These are phyloP conservation scores for Rhynchomys soricoides DNA, from an alignment of 2,113 vertebrate species.

Conservation along the genomic window DNA sequence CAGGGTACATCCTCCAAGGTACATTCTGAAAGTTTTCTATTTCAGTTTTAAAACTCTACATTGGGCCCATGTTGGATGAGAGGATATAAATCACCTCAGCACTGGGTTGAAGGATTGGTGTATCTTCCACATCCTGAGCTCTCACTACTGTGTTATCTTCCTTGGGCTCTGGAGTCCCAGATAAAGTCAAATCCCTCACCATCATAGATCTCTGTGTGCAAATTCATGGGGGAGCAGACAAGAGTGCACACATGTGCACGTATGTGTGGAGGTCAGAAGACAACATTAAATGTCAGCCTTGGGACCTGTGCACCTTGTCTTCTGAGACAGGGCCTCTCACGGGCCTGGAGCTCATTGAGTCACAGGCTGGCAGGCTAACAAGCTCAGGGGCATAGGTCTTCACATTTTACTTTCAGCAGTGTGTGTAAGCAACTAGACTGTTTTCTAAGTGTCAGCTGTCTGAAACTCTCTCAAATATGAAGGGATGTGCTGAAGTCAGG, in stretches of 20 bases:
- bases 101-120: background rate
- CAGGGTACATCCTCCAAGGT: background rate
- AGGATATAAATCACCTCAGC: background rate
- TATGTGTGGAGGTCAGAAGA: background rate
- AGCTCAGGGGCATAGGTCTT: background rate
- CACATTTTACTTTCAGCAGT: background rate
- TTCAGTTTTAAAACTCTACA: background rate
- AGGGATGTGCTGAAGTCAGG: background rate
- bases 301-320: background rate
- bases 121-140: background rate
- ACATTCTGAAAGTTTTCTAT: background rate
- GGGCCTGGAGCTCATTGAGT: background rate
- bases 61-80: background rate
- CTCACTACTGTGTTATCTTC: background rate
- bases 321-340: background rate
- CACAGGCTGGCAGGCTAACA: too few species aligned
- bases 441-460: background rate
- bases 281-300: too few species aligned
- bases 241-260: background rate
- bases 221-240: too few species aligned
- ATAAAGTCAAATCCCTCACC: background rate
- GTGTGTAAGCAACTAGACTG: background rate
- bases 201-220: too few species aligned
- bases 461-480: constrained; percentile 29
- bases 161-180: background rate